A percentile compares a stretch with the other conserved stretches of the same genome.
phyloP scores from a whole-genome alignment of 2,888 invertebrate species.

The Gasteruption jaculator region DNA sequence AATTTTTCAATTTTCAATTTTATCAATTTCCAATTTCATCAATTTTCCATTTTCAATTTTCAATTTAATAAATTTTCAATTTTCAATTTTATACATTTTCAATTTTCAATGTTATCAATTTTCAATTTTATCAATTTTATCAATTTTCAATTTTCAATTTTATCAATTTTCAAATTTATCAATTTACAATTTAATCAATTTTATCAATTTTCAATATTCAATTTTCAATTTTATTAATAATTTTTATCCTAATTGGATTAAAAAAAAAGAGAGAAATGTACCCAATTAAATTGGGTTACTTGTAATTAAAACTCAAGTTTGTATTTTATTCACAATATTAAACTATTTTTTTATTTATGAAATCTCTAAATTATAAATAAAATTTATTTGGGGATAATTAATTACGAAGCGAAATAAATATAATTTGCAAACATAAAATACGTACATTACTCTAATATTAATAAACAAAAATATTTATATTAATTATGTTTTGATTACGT shows the following conservation, averaged over 20 bases:
- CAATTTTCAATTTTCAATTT: too few species aligned
- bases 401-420: too few species aligned
- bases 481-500: neutral
- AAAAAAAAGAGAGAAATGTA: neutral
- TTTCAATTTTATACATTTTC: too few species aligned
- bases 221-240: neutral
- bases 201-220: neutral
- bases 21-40: too few species aligned
- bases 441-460: neutral
- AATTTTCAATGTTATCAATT: too few species aligned
- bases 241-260: neutral
- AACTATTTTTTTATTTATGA: neutral
- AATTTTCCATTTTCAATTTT: too few species aligned
- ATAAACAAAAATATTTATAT: constrained; percentile 5
- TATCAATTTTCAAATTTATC: too few species aligned
- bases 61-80: too few species aligned
- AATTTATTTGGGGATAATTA: too few species aligned
- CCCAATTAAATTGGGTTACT: neutral
- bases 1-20: too few species aligned
- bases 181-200: constrained; percentile 9
- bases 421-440: neutral
- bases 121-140: too few species aligned
- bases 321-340: neutral
- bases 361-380: neutral
- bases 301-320: neutral